Conservation (phyloP, 2,888 invertebrate genomes). For the Parnassius apollo region DNA sequence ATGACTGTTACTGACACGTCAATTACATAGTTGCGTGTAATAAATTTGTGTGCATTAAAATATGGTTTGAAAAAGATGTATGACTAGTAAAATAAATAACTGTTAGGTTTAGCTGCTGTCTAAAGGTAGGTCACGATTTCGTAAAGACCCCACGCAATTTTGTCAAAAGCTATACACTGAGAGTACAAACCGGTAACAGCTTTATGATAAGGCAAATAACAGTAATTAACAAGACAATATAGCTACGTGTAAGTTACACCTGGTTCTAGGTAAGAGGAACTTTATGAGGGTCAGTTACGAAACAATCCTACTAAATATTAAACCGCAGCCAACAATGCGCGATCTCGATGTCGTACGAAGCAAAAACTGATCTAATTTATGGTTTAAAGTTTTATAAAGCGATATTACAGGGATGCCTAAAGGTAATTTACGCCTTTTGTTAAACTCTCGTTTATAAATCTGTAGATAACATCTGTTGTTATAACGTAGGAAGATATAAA, state of each 20-base stretch:
- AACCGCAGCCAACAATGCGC: conserved; percentile 50
- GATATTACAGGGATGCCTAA: conserved; percentile 28
- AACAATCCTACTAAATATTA: conserved; percentile 68
- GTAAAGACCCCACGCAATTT: conserved; percentile 25
- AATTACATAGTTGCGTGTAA: conserved; percentile 2
- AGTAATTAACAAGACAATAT: conserved; percentile 16
- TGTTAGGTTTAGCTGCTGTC: neutral
- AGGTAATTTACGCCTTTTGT: conserved; percentile 25
- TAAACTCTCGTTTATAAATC: conserved; percentile 5
- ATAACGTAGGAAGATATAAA: neutral
- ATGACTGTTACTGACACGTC: conserved; percentile 5
- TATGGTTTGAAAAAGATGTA: conserved; percentile 17
- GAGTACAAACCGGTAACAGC: conserved; percentile 6
- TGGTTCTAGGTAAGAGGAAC: conserved; percentile 32
- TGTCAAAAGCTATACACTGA: conserved; percentile 23
- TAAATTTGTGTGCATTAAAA: conserved; percentile 9
- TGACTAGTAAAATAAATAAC: conserved; percentile 2
- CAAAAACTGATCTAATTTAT: conserved; percentile 66
- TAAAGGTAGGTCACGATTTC: conserved; percentile 23
- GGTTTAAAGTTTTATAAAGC: conserved; percentile 39
- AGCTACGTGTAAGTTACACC: conserved; percentile 25
- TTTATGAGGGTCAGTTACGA: conserved; percentile 52
- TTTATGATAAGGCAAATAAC: conserved; percentile 13
- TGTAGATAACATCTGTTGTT: conserved; percentile 8
- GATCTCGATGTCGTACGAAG: conserved; percentile 44